These are phyloP conservation scores for Atethmia centrago DNA, from an alignment of 2,888 invertebrate species.

Conservation along the genomic window DNA sequence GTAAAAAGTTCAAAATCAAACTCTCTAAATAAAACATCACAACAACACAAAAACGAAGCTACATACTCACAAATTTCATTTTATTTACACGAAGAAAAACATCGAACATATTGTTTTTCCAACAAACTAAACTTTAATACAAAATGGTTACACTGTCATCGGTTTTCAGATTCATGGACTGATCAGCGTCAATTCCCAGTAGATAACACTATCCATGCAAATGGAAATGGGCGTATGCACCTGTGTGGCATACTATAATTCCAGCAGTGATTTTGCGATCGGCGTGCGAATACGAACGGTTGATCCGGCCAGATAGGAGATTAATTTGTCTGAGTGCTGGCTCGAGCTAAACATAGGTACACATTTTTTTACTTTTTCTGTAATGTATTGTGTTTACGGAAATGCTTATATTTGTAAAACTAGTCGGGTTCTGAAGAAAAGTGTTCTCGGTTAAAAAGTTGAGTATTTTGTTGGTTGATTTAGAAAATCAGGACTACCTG, in stretches of 20 bases:
- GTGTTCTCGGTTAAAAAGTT: background rate
- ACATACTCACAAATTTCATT: background rate
- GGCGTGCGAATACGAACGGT: slow-evolving; percentile 71
- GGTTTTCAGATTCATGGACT: slow-evolving; percentile 76
- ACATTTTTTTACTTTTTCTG: slow-evolving; percentile 27
- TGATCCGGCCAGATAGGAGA: slow-evolving; percentile 76
- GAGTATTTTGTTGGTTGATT: background rate
- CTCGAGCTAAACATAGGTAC: slow-evolving; percentile 60
- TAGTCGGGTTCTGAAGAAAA: background rate
- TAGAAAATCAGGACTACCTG: too few relatives aligned
- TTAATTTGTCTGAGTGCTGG: slow-evolving; percentile 80
- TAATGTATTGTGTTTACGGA: slow-evolving; percentile 37
- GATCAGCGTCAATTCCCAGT: slow-evolving; percentile 73
- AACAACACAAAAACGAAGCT: background rate
- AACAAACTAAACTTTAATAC: slow-evolving; percentile 43
- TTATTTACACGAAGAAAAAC: background rate
- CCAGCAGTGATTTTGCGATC: slow-evolving; percentile 74
- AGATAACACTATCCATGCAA: slow-evolving; percentile 75
- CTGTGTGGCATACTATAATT: slow-evolving; percentile 68
- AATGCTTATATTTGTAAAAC: slow-evolving; percentile 19
- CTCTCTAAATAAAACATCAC: background rate
- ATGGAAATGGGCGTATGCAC: slow-evolving; percentile 75
- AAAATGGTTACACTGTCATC: slow-evolving; percentile 66
- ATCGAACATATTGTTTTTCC: background rate
- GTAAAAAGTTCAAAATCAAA: background rate